Percentiles rank a stretch among this genome's conserved stretches.
phyloP scores from a whole-genome alignment of 2,113 vertebrate genomes.

The Chionomys nivalis region DNA sequence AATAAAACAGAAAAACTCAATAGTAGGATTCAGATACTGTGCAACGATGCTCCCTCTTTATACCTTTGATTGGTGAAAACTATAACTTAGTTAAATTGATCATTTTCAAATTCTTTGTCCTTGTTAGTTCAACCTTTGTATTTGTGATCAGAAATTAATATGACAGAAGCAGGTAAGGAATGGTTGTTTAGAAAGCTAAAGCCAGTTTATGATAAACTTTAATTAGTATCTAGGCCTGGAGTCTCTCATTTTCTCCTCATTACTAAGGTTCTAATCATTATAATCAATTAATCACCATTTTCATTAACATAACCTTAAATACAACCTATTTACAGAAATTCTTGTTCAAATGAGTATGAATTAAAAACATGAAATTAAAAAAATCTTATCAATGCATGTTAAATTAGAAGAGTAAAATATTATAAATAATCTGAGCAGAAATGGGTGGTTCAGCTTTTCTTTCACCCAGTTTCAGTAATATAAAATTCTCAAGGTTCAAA shows the following conservation, averaged over 20 bases:
- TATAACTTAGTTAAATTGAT: neutral
- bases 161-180: neutral
- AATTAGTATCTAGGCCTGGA: neutral
- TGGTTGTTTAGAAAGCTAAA: neutral
- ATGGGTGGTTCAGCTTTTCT: neutral
- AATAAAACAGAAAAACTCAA: neutral
- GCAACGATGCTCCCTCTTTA: rapidly evolving
- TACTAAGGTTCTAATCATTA: neutral
- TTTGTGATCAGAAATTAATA: neutral
- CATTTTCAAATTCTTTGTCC: neutral
- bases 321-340: neutral
- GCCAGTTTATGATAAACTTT: neutral
- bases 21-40: neutral
- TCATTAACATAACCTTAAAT: neutral
- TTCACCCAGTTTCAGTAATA: neutral
- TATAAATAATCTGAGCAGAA: neutral
- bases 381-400: neutral
- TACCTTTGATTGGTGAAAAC: neutral
- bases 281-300: neutral
- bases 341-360: neutral
- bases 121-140: neutral
- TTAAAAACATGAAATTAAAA: conserved; percentile 7
- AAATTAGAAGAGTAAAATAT: neutral
- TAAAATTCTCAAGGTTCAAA: neutral
- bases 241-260: neutral